Conservation (phyloP, 2,113 vertebrate species). For the Gadus chalcogrammus region DNA sequence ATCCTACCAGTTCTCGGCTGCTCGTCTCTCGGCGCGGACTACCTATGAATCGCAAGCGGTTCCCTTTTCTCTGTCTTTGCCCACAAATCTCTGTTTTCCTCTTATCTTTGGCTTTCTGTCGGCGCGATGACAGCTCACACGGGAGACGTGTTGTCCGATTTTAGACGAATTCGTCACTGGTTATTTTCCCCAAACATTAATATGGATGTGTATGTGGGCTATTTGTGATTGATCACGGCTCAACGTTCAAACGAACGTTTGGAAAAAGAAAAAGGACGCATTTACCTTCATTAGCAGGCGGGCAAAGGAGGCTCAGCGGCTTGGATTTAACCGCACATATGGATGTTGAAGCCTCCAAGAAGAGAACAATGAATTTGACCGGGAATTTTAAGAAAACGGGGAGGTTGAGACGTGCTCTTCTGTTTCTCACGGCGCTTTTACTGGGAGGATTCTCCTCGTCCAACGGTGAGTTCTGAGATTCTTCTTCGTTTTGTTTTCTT, state of each 20-base stretch:
- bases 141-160: constrained; percentile 58
- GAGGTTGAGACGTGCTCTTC: constrained; percentile 59
- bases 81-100: not conserved
- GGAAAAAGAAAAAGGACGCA: constrained; percentile 51
- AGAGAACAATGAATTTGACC: constrained; percentile 42
- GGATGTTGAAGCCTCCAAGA: constrained; percentile 60
- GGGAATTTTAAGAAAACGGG: constrained; percentile 43
- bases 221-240: constrained; percentile 62
- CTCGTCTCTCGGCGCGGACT: constrained; percentile 1
- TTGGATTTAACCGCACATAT: constrained; percentile 65
- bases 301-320: constrained; percentile 58
- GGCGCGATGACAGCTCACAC: constrained; percentile 69
- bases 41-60: not conserved
- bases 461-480: constrained; percentile 62
- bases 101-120: constrained; percentile 42
- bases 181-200: constrained; percentile 49
- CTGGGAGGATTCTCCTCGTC: constrained; percentile 60
- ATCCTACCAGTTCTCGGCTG: not conserved
- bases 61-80: not conserved
- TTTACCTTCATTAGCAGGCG: constrained; percentile 18
- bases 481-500: constrained; percentile 1
- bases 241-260: constrained; percentile 17
- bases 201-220: constrained; percentile 60
- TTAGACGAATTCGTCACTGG: constrained; percentile 53
- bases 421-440: constrained; percentile 63